Conservation (phyloP, 2,888 invertebrate genomes). For the Metalampra italica region DNA sequence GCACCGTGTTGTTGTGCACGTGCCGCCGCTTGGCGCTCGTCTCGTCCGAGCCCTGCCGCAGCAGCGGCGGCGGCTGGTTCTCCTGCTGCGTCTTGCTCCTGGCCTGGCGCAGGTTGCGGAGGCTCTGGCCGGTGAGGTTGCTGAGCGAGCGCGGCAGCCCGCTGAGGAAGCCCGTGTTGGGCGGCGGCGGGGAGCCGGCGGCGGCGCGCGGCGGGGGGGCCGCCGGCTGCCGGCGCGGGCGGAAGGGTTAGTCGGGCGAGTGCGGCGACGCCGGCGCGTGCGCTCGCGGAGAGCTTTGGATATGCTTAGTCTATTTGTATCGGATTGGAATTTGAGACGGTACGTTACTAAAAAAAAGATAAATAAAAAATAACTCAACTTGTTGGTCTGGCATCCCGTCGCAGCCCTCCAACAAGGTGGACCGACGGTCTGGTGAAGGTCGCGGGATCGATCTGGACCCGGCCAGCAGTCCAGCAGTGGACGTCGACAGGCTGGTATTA, state of each 20-base stretch:
- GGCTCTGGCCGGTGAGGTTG: constrained; percentile 69
- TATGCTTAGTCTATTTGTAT: too few species aligned
- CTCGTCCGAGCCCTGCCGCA: constrained; percentile 53
- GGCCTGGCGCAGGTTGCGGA: constrained; percentile 54
- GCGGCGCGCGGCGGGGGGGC: constrained; percentile 14
- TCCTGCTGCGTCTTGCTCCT: constrained; percentile 35
- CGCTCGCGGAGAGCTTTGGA: too few species aligned
- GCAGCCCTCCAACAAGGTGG: too few species aligned
- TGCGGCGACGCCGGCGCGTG: too few species aligned
- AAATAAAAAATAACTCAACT: too few species aligned
- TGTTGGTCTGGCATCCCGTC: too few species aligned
- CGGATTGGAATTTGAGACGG: too few species aligned
- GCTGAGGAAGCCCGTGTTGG: constrained; percentile 58
- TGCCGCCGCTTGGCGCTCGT: constrained; percentile 35
- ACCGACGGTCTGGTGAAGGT: too few species aligned
- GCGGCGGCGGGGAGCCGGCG: constrained; percentile 23
- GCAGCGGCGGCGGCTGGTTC: constrained; percentile 31
- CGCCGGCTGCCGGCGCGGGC: constrained; percentile 3
- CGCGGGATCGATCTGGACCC: too few species aligned
- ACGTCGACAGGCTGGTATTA: too few species aligned
- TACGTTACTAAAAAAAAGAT: too few species aligned
- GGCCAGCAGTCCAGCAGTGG: too few species aligned
- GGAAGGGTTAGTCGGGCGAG: constrained; percentile 2
- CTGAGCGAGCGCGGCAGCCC: constrained; percentile 67
- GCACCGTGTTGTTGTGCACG: constrained; percentile 55